Base-by-base conservation (phyloP, 2,797 vertebrate species). In the Pangasius larnaudii region DNA sequence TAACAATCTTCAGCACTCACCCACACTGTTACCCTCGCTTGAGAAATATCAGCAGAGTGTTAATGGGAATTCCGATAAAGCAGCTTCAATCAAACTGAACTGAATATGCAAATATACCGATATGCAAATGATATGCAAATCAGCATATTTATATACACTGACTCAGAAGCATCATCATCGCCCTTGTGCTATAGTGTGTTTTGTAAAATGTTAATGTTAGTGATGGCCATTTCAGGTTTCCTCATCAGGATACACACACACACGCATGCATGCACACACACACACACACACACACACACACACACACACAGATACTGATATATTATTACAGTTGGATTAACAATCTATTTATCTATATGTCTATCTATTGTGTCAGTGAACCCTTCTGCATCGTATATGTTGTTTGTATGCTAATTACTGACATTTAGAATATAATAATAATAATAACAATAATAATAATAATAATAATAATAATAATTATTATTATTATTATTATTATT, bases 201-300 rank as follows among this genome's bases (percentile, higher is more conserved):
- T 24, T 24, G 18, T 71, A 36, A 72, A 72, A 24, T 4, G 19
- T 24, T 71, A 39, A 71, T 71, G 19, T 39, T 72, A 42, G 2
- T 74, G 27, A 74, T 42, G 39, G 27, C 22, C 22, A 74, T 74
- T 42, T 42, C 9, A 72, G 36, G 19, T 10, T 72, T 72, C 11
- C 9, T 42, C 9, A 10, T 24, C 19, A 42, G 42, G 36, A 72
- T 9, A 59, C 1, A 69, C 63, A 67, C 63, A 65, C 63, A 65
- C 61, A 63, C 59, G 24, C 59, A 63, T n/a, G n/a, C n/a, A n/a
- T n/a, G n/a, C 61, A 63, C 59, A 63, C 61, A 30, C 59, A 63
- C 63, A 65, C 63, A 67, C 63, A 67, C 65, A 36, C 69, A 72
- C 61, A 63, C 61, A 63, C 59, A 63, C 61, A 30, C 59, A 63